Evolutionary conservation across 1,140 invertebrate genomes (phyloP), one percentile per base, ranked within the genome.

Genomic region (Anthonomus grandis): DNA sequence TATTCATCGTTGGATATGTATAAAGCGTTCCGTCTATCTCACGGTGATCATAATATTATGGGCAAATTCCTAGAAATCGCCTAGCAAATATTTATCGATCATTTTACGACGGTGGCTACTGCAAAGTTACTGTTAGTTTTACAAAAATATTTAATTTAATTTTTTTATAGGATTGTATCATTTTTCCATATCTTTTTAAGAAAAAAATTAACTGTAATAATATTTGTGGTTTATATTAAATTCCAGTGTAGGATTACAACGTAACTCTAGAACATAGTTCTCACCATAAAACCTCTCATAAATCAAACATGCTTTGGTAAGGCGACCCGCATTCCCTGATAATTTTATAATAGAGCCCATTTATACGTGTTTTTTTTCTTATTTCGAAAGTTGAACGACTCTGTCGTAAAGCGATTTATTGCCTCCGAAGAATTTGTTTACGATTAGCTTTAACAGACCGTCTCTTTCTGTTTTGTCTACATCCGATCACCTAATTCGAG

Each of bases 321-420:
- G 6, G 9, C n/a, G 31, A 22, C 49, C 49, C 49, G 49, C 49
- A 52, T 52, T 41, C 38, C 38, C 25, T 38, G 49, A 52, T 41
- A 42, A 27, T 52, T 52, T 52, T 41, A 52, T 52, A 52, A 42
- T 52, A 52, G 21, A 3, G 13, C 24, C 24, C n/a, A 17, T 51
- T 2, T 24, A 51, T 51, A 17, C 10, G 19, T 4, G 13, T 36
- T 37, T 49, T 49, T 49, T 49, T 37, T n/a, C n/a, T n/a, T n/a
- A n/a, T n/a, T n/a, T 38, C n/a, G 31, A 47, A 47, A 24, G 15
- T 15, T 49, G 36, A 49, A 49, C 19, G 23, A 24, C 31, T 23
- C 48, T 38, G 36, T 37, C 34, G 17, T 17, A 38, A 36, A 9
- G 8, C 15, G 31, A 50, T 50, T 50, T 23, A 38, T 38, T 31